These are phyloP conservation scores for Drosophila incognita DNA, from an alignment of 2,888 invertebrate genomes.

Conservation along the genomic window DNA sequence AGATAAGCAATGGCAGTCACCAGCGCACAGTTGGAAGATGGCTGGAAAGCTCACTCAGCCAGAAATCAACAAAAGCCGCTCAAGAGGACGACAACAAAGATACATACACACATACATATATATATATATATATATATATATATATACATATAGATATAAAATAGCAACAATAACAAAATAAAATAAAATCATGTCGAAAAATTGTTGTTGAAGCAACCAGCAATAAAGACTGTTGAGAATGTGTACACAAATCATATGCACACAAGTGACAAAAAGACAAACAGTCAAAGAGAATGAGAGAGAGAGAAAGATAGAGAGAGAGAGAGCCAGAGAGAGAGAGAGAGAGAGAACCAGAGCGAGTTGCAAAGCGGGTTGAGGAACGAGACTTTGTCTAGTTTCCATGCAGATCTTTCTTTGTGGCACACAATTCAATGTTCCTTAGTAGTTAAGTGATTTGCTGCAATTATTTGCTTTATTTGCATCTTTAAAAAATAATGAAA, in stretches of 20 bases:
- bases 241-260: constrained; percentile 15
- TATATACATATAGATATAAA: background rate
- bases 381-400: background rate
- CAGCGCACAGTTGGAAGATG: constrained; percentile 13
- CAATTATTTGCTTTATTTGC: background rate
- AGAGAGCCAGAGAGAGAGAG: background rate
- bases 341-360: background rate
- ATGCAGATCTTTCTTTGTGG: background rate
- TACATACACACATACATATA: background rate
- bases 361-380: background rate
- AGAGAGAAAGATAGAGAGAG: background rate
- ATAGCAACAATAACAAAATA: constrained; percentile 5
- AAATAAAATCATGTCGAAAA: constrained; percentile 31
- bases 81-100: constrained; percentile 52
- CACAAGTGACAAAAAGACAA: constrained; percentile 14
- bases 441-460: background rate
- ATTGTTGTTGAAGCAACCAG: constrained; percentile 33
- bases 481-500: background rate
- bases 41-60: constrained; percentile 62
- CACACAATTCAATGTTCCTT: background rate
- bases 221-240: constrained; percentile 27
- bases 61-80: constrained; percentile 70
- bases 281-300: background rate
- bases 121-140: background rate
- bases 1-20: constrained; percentile 32